Percentiles rank a stretch among this genome's conserved stretches.
These are phyloP conservation scores for Leuciscus idus DNA, from an alignment of 2,113 vertebrate genomes.

Conservation along the genomic window DNA sequence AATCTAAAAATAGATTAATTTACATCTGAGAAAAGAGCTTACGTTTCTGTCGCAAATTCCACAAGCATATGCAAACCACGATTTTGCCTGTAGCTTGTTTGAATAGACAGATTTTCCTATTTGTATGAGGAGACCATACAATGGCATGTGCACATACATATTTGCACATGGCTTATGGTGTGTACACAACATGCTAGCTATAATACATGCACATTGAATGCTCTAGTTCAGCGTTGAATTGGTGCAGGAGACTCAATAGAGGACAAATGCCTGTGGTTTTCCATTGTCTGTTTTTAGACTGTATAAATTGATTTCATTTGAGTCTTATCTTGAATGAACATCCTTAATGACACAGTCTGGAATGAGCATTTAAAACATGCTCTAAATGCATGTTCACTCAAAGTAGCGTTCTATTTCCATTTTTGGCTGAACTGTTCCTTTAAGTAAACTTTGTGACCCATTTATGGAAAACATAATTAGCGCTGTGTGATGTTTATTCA, in stretches of 20 bases:
- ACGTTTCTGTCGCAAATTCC: not conserved
- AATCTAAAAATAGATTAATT: conserved; percentile 4
- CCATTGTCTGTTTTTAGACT: not conserved
- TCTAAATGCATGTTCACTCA: not conserved
- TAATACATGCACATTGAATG: conserved; percentile 11
- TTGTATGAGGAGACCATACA: not conserved
- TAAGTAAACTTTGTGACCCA: not conserved
- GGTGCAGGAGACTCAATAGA: not conserved
- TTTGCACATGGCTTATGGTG: not conserved
- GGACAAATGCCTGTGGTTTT: conserved; percentile 1
- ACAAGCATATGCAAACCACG: not conserved
- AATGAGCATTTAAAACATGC: not conserved
- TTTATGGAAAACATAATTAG: not conserved
- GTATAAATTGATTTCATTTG: conserved; percentile 1
- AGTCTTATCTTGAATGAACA: not conserved
- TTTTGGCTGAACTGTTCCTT: not conserved
- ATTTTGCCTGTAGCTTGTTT: not conserved
- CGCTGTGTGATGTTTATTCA: conserved; percentile 14
- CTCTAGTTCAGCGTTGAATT: conserved; percentile 3
- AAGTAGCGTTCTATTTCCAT: not conserved
- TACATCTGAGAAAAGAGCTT: conserved; percentile 14
- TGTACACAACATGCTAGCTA: not conserved
- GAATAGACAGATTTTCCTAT: not conserved
- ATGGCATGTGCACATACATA: not conserved
- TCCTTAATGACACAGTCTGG: not conserved